Percentiles rank a stretch among this genome's conserved stretches.
phyloP scores from a whole-genome alignment of 23 tunicate genomes.

The Clavelina lepadiformis region DNA sequence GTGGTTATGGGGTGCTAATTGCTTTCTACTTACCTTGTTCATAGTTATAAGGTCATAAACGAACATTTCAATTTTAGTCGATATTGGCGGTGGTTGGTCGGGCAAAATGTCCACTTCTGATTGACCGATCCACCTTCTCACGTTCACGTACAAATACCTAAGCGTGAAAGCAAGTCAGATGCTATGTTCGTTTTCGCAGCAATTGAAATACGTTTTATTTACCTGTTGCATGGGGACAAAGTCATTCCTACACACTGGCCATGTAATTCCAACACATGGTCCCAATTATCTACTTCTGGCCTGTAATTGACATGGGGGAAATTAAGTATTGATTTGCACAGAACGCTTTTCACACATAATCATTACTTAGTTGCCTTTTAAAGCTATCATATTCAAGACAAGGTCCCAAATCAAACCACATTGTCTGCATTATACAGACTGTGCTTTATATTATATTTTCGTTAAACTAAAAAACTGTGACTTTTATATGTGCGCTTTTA shows the following conservation, averaged over 20 bases:
- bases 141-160: conserved; percentile 65
- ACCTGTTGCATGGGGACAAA: conserved; percentile 60
- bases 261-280: conserved; percentile 44
- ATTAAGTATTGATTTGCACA: too few species aligned
- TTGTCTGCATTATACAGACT: too few species aligned
- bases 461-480: too few species aligned
- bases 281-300: conserved; percentile 60
- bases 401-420: too few species aligned
- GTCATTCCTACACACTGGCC: conserved; percentile 84
- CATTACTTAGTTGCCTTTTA: too few species aligned
- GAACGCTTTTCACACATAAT: too few species aligned
- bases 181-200: not conserved
- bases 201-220: not conserved
- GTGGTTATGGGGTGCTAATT: too few species aligned
- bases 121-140: conserved; percentile 30
- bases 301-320: too few species aligned
- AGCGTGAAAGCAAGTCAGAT: not conserved
- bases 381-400: too few species aligned
- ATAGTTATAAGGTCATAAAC: conserved; percentile 60
- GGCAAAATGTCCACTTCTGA: not conserved
- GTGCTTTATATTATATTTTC: too few species aligned
- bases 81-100: conserved; percentile 13
- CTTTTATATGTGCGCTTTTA: too few species aligned
- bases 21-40: conserved; percentile 33
- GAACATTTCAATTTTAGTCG: conserved; percentile 26